Base-by-base conservation (phyloP, 2,113 vertebrate genomes). In the Poeciliopsis occidentalis region DNA sequence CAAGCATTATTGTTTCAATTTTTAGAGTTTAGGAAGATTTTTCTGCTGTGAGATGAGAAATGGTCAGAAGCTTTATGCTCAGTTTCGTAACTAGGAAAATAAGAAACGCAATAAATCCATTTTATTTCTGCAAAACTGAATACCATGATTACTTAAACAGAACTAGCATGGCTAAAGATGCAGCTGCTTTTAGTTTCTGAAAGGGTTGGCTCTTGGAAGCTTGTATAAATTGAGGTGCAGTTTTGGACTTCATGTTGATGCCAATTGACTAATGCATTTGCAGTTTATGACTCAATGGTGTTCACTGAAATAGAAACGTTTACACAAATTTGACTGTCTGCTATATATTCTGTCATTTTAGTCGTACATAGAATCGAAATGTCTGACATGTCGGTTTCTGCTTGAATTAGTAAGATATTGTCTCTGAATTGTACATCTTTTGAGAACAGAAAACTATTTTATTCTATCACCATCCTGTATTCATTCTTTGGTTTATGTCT, bases 401-500 rank as follows among this genome's bases (percentile, higher is more conserved):
- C 64, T 31, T 61, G 24, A 68, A 82, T 29, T 68, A 74, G 54
- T 67, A 37, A 61, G 39, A 69, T 15, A 17, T 75, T 29, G 47
- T 13, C 30, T 69, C 8, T 70, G 34, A 76, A 68, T 69, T 8
- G 34, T 7, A 7, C 2, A 68, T 68, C 6, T 57, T 6, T 62
- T 47, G 34, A 26, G 34, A 54, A 73, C 37, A 64, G 8, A 77
- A 61, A 7, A 69, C 29, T 2, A 24, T 41, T 63, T 31, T 63
- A 64, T 81, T 51, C 51, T 51, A 29, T 73, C 37, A 44, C 24
- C 39, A 5, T 60, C 29, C 29, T 57, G 19, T 12, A 26, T 64
- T 77, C 47, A 26, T 61, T 12, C 22, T 57, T 41, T 64, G 13
- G 60, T 76, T 41, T 71, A 64, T 73, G 24, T 74, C 65, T 70